phyloP scores from a whole-genome alignment of 2,888 invertebrate genomes.

The Trachelus iudaicus region DNA sequence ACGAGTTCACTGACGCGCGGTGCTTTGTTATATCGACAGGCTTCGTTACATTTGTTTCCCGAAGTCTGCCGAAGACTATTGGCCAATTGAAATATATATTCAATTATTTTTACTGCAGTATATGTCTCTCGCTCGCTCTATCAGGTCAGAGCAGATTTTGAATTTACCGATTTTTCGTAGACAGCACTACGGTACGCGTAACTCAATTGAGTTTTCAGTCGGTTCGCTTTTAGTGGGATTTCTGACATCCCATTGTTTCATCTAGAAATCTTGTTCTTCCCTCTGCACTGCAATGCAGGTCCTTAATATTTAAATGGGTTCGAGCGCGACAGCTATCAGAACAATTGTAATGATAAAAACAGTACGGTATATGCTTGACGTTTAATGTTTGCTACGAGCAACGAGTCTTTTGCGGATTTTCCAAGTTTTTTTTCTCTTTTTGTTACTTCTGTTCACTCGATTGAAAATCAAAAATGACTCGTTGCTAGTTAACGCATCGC shows the following conservation, averaged over 20 bases:
- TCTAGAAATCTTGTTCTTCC: not conserved
- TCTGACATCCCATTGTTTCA: too few species aligned
- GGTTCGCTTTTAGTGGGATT: too few species aligned
- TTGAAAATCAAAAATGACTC: not conserved
- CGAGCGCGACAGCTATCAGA: not conserved
- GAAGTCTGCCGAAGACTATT: not conserved
- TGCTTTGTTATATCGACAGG: conserved; percentile 37
- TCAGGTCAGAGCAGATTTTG: too few species aligned
- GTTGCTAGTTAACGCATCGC: not conserved
- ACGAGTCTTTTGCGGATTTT: not conserved
- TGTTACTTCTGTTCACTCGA: too few species aligned
- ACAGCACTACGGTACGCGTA: too few species aligned
- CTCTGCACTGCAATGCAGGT: not conserved
- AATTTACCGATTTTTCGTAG: too few species aligned
- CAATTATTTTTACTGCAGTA: too few species aligned
- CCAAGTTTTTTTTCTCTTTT: not conserved
- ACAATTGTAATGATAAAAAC: not conserved
- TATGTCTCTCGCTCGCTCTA: too few species aligned
- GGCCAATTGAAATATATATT: not conserved
- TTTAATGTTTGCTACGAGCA: not conserved
- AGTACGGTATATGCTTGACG: not conserved
- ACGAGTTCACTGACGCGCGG: conserved; percentile 37
- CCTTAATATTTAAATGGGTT: not conserved
- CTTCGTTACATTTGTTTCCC: not conserved
- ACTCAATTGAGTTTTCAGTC: too few species aligned